Conservation (phyloP, 2,888 invertebrate species). For the Labia minor region DNA sequence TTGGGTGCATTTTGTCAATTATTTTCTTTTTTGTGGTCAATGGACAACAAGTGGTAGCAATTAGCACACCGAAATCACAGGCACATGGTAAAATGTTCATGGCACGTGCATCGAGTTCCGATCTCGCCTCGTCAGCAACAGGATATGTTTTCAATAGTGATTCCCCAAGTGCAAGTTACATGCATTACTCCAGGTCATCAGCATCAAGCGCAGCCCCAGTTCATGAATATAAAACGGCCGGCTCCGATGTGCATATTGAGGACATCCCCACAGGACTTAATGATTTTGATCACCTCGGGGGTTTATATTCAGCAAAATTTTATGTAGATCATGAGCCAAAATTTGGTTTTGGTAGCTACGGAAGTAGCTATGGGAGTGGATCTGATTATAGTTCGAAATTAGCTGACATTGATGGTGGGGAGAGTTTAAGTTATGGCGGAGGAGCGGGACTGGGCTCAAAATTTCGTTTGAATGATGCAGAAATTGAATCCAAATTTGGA, state of each 20-base stretch:
- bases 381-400: neutral
- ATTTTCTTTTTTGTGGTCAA: neutral
- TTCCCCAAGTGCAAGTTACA: conserved; percentile 23
- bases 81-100: conserved; percentile 39
- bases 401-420: neutral
- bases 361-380: too few relatives aligned
- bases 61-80: too few relatives aligned
- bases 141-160: conserved; percentile 42
- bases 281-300: too few relatives aligned
- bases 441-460: too few relatives aligned
- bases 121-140: conserved; percentile 48
- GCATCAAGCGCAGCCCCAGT: neutral
- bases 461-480: too few relatives aligned
- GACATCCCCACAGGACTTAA: neutral
- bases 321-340: neutral
- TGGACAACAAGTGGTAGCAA: neutral
- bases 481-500: conserved; percentile 16
- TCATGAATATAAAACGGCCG: conserved; percentile 14
- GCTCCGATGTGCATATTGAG: neutral
- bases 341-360: neutral
- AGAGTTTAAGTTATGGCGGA: neutral
- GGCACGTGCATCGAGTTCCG: conserved; percentile 45
- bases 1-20: neutral
- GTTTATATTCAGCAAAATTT: neutral
- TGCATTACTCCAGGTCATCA: neutral